These are phyloP conservation scores for Nephrotoma guestfalica DNA, from an alignment of 2,888 invertebrate genomes.

Conservation along the genomic window DNA sequence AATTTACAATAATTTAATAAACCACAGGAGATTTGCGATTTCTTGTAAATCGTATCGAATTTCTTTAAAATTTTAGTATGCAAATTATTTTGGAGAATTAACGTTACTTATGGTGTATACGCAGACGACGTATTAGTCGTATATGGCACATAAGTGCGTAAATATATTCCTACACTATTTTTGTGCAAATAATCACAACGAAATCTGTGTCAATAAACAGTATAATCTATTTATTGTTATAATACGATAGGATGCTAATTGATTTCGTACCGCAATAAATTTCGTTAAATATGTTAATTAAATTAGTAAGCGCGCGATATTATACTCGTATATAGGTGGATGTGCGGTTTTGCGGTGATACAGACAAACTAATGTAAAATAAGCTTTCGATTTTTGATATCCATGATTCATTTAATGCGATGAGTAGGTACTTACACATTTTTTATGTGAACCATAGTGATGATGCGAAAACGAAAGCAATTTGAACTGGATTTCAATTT, in stretches of 20 bases:
- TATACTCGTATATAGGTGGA: neutral
- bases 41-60: neutral
- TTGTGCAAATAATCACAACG: neutral
- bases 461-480: too few relatives aligned
- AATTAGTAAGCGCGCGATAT: neutral
- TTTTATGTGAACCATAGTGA: too few relatives aligned
- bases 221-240: neutral
- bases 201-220: neutral
- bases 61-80: neutral
- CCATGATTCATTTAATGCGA: neutral
- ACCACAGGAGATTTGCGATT: neutral
- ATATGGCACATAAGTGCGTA: neutral
- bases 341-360: neutral
- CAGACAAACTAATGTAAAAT: neutral
- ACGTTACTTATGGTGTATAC: neutral
- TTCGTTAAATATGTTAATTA: neutral
- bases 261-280: neutral
- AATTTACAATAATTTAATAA: neutral
- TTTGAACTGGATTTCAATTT: too few relatives aligned
- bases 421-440: neutral
- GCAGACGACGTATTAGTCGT: neutral
- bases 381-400: neutral
- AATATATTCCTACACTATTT: neutral
- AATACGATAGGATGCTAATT: neutral
- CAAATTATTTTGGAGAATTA: neutral